Base-by-base conservation (phyloP, 2,888 invertebrate species). In the Endotricha flammealis region DNA sequence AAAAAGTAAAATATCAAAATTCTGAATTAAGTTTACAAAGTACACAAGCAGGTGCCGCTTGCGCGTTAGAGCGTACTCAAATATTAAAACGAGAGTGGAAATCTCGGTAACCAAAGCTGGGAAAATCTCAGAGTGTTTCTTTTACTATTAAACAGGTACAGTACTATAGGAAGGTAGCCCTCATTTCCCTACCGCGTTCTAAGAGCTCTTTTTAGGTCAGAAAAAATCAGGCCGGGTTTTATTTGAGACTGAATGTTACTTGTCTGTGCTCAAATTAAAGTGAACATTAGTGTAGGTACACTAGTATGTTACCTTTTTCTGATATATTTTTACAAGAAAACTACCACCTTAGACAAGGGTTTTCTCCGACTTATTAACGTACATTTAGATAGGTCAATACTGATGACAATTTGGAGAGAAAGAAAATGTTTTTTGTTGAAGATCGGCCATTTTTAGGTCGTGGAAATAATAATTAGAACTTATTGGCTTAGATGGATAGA, bases 1-100 rank as follows among this genome's bases (percentile, higher is more conserved):
- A n/a, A 44, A 42, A 39, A 42, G 17, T 36, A 30, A 47, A 50
- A 55, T 51, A 51, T 47, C 48, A 29, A 30, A 38, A 38, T 12
- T 22, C 16, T 24, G 36, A 50, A 47, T 46, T 46, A 44, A 44
- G 41, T n/a, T n/a, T n/a, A n/a, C n/a, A n/a, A n/a, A n/a, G n/a
- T n/a, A n/a, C n/a, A n/a, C 38, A 39, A 34, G 37, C 43, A 56
- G 53, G 46, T 50, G 53, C 50, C 57, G 62, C 66, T 67, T 71
- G 64, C 60, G 67, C 61, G 67, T 69, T 66, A 72, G 52, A 65
- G 58, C 44, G 50, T 61, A 65, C 67, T 77, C 64, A 72, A 77
- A 72, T 78, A 77, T 77, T 75, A 67, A n/a, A 76, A 60, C 41
- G 51, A 44, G 51, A 57, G 48, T 48, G 48, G 49, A 62, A 69